A percentile compares a stretch with the other conserved stretches of the same genome.
phyloP scores from a whole-genome alignment of 2,888 invertebrate species.

The Meloe dianella region DNA sequence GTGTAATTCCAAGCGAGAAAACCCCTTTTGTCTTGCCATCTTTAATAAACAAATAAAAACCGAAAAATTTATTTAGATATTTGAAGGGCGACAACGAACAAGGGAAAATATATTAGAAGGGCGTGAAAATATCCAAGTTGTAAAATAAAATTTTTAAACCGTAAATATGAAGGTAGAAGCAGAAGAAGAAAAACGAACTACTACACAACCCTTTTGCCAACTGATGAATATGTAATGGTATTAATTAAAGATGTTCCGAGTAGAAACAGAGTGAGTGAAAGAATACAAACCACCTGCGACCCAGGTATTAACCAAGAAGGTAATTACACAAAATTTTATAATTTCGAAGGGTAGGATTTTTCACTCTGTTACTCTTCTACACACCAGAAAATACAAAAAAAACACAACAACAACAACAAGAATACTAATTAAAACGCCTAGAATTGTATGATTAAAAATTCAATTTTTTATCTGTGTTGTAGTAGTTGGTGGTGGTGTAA shows the following conservation, averaged over 20 bases:
- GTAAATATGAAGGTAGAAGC: slow-evolving; percentile 11
- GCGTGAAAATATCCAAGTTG: slow-evolving; percentile 40
- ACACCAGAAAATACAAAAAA: neutral
- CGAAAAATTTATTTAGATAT: slow-evolving; percentile 26
- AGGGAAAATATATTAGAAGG: slow-evolving; percentile 24
- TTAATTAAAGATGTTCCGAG: slow-evolving; percentile 59
- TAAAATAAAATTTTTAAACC: slow-evolving; percentile 44
- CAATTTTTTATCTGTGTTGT: slow-evolving; percentile 46
- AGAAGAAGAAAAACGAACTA: slow-evolving; percentile 4
- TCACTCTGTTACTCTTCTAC: neutral
- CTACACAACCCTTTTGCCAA: slow-evolving; percentile 44
- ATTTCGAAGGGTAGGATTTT: slow-evolving; percentile 48
- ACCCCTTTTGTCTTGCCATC: slow-evolving; percentile 14
- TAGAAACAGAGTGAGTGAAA: slow-evolving; percentile 24
- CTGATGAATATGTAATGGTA: slow-evolving; percentile 61
- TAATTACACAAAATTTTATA: slow-evolving; percentile 59
- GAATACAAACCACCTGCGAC: slow-evolving; percentile 55
- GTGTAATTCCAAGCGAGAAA: neutral
- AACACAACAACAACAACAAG: neutral
- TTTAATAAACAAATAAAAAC: slow-evolving; percentile 36
- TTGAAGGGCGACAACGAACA: slow-evolving; percentile 24
- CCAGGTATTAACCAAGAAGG: slow-evolving; percentile 54
- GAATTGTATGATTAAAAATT: slow-evolving; percentile 59
- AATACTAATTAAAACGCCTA: slow-evolving; percentile 57
- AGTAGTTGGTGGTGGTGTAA: neutral